These are phyloP conservation scores for Tupiocoris notatus DNA, from an alignment of 2,888 invertebrate species.

Conservation along the genomic window DNA sequence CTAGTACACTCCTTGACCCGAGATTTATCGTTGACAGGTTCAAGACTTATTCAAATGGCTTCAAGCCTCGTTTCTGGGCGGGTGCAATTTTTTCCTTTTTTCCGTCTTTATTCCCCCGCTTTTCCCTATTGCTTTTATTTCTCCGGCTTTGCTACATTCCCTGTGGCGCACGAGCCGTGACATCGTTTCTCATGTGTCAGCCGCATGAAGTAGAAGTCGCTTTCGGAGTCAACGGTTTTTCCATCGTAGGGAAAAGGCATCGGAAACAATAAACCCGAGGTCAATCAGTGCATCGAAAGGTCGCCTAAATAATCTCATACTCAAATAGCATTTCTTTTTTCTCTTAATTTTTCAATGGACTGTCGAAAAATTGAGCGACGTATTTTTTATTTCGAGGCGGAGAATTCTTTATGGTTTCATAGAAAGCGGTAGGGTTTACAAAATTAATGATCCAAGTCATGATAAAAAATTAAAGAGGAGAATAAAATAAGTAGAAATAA, in stretches of 20 bases:
- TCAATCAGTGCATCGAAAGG: conserved; percentile 1
- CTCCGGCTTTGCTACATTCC: conserved; percentile 4
- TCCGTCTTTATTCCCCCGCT: neutral
- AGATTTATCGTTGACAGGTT: conserved; percentile 38
- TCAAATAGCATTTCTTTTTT: no score
- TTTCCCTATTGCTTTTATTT: conserved; percentile 33
- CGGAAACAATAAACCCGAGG: neutral
- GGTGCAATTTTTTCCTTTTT: neutral
- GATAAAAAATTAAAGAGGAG: no score
- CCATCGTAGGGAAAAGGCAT: neutral
- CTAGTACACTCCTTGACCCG: conserved; percentile 35
- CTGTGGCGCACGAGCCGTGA: neutral
- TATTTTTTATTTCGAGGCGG: no score
- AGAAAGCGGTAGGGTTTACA: no score
- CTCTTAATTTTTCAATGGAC: no score
- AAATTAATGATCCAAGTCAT: no score
- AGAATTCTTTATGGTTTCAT: no score
- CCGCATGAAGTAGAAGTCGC: neutral
- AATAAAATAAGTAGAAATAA: no score
- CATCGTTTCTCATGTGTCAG: conserved; percentile 36
- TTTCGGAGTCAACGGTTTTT: neutral
- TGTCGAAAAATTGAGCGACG: no score
- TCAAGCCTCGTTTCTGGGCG: conserved; percentile 5
- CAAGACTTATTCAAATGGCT: conserved; percentile 40
- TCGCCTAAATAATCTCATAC: no score